Base-by-base conservation (phyloP, 2,888 invertebrate species). In the Anthophora plumipes region DNA sequence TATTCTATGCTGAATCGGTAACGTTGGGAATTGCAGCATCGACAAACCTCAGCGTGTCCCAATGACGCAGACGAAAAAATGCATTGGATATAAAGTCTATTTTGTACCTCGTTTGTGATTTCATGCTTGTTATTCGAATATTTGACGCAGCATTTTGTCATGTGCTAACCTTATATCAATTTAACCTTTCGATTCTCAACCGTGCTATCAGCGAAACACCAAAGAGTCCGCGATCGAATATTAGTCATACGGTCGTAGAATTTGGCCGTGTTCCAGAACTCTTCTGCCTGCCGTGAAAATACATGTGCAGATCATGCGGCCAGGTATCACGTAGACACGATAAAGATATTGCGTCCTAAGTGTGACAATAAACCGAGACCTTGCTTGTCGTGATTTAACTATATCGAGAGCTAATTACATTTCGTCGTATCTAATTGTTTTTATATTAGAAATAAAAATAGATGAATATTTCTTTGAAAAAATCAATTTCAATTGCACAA, bases 161-260 rank as follows among this genome's bases (percentile, higher is more conserved):
- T 6, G 4, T 25, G 52, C 6, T 31, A n/a, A 63, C 17, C 17
- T 39, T 14, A 0, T 25, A 25, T 59, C 54, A 66, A 54, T 25
- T 77, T 48, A 31, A 11, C 39, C 31, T 76, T 39, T n/a, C 25
- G 41, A 68, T 63, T 63, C 50, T 43, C n/a, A 17, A 7, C 14
- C 55, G 41, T 54, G 39, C 50, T 31, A 41, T 54, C 39, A 41
- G n/a, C 20, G 46, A 77, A 73, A 66, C 68, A 74, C 52, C n/a
- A 37, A 52, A 50, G 82, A 74, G 52, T 77, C 71, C 76, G 73
- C 75, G 78, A 84, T 85, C 57, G 69, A 79, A 85, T 63, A 72
- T 87, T 87, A 84, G 80, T 87, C 82, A 85, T 66, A 67, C 78
- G 67, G 81, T 85, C 64, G 11, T 7, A 74, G 69, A 84, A 77